Evolutionary conservation across 2,113 vertebrate genomes (phyloP).

Genomic region (human): DNA sequence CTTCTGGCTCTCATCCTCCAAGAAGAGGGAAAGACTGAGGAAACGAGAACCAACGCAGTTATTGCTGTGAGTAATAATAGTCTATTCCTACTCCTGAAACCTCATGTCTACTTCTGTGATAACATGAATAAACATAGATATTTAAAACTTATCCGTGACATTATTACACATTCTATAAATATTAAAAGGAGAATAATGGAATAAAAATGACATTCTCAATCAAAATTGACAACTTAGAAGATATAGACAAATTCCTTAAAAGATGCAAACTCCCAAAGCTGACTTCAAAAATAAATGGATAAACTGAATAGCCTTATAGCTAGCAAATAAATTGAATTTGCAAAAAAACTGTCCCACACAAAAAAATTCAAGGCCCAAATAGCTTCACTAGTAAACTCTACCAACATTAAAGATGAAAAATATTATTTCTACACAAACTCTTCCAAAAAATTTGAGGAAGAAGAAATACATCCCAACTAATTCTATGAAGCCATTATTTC

Average conservation of each 20-base stretch:
- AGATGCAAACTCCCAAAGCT: not conserved
- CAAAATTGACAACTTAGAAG: not conserved
- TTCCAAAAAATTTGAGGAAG: not conserved
- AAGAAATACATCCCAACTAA: not conserved
- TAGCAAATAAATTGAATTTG: not conserved
- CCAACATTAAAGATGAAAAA: not conserved
- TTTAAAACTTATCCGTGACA: not conserved
- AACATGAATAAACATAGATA: not conserved
- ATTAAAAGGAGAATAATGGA: not conserved
- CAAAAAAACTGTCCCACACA: not conserved
- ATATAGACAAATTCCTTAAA: not conserved
- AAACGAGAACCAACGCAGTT: not conserved
- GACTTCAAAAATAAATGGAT: not conserved
- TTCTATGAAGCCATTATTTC: not conserved
- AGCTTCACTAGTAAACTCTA: not conserved
- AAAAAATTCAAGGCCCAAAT: not conserved
- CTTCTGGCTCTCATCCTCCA: not conserved
- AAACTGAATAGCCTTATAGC: not conserved
- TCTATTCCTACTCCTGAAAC: not conserved
- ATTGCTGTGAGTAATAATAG: not conserved
- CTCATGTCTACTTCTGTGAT: not conserved
- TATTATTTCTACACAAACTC: constrained; percentile 8
- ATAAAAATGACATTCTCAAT: not conserved
- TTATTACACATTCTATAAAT: not conserved
- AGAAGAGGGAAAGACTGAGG: not conserved